Percentiles rank a stretch among this genome's conserved stretches.
These are phyloP conservation scores for Geophilus truncorum DNA, from an alignment of 2,888 invertebrate genomes.

Conservation along the genomic window DNA sequence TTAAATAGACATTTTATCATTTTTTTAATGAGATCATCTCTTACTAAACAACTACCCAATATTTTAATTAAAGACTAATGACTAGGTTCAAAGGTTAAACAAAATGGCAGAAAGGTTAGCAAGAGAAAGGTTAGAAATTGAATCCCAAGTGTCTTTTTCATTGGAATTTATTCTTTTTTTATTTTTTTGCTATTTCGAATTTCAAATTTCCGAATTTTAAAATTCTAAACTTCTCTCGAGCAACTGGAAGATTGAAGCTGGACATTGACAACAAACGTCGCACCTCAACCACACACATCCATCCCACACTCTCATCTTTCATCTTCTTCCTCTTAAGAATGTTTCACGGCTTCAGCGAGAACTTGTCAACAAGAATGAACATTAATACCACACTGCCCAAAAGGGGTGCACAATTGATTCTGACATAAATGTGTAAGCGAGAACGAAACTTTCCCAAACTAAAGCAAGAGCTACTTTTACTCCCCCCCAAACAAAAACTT, in stretches of 20 bases:
- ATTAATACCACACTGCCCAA: neutral
- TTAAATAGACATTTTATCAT: neutral
- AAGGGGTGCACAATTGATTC: neutral
- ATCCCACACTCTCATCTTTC: neutral
- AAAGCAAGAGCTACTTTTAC: neutral
- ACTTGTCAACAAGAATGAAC: neutral
- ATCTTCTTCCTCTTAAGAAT: neutral
- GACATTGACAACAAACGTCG: neutral
- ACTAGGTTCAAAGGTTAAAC: too few relatives aligned
- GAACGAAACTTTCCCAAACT: neutral
- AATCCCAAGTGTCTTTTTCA: too few relatives aligned
- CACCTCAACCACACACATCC: neutral
- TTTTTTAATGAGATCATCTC: too few relatives aligned
- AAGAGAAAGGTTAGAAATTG: too few relatives aligned
- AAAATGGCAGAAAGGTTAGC: too few relatives aligned
- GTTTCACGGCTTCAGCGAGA: neutral
- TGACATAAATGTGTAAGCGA: neutral
- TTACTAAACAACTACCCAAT: too few relatives aligned
- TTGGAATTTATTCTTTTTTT: too few relatives aligned
- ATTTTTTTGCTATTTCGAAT: too few relatives aligned
- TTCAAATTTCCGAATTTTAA: neutral
- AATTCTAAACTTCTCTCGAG: neutral
- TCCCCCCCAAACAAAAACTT: neutral
- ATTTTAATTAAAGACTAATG: too few relatives aligned
- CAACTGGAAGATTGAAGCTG: neutral